Evolutionary conservation across 2,113 vertebrate genomes (phyloP).

Genomic region (Xiphophorus maculatus): DNA sequence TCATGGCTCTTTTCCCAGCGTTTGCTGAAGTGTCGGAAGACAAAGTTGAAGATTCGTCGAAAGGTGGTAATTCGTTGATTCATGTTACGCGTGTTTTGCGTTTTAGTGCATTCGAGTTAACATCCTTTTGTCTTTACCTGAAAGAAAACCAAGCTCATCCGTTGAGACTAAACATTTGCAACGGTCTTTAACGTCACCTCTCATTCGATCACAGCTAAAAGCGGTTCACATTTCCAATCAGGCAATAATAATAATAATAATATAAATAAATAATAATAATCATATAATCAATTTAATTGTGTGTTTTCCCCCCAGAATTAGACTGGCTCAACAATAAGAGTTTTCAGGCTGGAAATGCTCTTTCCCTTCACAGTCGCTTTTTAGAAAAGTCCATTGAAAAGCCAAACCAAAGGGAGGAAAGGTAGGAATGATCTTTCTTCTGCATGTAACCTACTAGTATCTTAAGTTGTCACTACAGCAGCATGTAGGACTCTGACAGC

Average conservation of each 20-base stretch:
- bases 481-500: not conserved
- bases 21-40: conserved; percentile 40
- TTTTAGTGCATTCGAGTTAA: not conserved
- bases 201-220: not conserved
- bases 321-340: conserved; percentile 93
- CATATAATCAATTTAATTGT: not conserved
- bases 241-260: not conserved
- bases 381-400: conserved; percentile 55
- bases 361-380: conserved; percentile 77
- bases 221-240: not conserved
- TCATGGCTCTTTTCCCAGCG: conserved; percentile 74
- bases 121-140: not conserved
- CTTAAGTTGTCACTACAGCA: not conserved
- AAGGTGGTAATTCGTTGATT: conserved; percentile 28
- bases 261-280: not conserved
- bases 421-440: conserved; percentile 38
- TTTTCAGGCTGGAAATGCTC: conserved; percentile 81
- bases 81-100: fast-evolving
- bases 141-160: not conserved
- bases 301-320: conserved; percentile 74
- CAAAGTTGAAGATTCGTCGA: conserved; percentile 50
- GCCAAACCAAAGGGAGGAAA: conserved; percentile 37
- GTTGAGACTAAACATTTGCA: not conserved
- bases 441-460: not conserved
- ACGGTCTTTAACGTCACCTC: not conserved